phyloP scores from a whole-genome alignment of 2,797 vertebrate genomes.

The Gymnoscopelus microlampas region DNA sequence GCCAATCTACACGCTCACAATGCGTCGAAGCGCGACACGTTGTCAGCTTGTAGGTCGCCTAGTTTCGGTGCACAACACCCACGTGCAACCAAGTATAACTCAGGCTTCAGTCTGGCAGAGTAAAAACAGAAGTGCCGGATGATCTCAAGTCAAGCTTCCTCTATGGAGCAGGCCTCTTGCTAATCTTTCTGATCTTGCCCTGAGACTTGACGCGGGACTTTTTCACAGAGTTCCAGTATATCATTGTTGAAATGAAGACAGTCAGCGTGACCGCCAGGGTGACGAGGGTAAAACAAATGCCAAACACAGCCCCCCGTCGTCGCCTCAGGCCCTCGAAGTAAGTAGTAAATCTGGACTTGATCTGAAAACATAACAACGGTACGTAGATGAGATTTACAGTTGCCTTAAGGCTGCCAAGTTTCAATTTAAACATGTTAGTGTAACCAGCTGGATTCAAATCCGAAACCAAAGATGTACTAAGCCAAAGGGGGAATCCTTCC shows the following conservation, averaged over 20 bases:
- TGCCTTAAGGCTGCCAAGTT: not conserved
- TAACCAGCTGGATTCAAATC: too few relatives aligned
- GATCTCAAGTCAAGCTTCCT: slow-evolving; percentile 66
- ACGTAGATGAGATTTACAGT: slow-evolving; percentile 47
- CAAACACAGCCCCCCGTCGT: slow-evolving; percentile 87
- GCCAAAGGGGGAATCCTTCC: too few relatives aligned
- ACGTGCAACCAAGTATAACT: slow-evolving; percentile 43
- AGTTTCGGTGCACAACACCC: too few relatives aligned
- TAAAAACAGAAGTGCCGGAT: slow-evolving; percentile 49
- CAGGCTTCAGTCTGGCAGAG: slow-evolving; percentile 26
- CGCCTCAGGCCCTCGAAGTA: slow-evolving; percentile 92
- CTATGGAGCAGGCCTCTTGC: slow-evolving; percentile 80
- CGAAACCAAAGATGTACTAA: too few relatives aligned
- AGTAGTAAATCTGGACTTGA: slow-evolving; percentile 91
- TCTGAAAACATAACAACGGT: slow-evolving; percentile 84
- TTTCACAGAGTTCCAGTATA: slow-evolving; percentile 93
- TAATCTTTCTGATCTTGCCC: slow-evolving; percentile 94
- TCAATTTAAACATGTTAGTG: not conserved
- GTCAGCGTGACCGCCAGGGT: slow-evolving; percentile 86
- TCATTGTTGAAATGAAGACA: slow-evolving; percentile 88
- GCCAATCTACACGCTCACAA: too few relatives aligned
- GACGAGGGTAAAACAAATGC: slow-evolving; percentile 88
- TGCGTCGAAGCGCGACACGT: too few relatives aligned
- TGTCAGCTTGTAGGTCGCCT: too few relatives aligned
- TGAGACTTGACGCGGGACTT: slow-evolving; percentile 87